phyloP scores from a whole-genome alignment of 2,113 vertebrate species.

The Struthidea cinerea region DNA sequence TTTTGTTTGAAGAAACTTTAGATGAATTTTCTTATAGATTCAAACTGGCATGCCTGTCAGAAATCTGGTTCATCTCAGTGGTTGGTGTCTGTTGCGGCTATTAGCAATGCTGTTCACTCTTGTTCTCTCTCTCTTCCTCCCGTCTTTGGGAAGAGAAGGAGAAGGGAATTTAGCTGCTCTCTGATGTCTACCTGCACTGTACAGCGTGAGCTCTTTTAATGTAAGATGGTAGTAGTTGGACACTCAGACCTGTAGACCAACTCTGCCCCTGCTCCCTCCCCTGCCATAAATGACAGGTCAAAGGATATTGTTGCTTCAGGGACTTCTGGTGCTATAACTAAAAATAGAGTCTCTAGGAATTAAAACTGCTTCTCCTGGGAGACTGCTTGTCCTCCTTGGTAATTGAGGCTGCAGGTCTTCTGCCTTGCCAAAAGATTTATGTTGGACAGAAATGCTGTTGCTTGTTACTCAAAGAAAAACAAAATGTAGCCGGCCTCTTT shows the following conservation, averaged over 20 bases:
- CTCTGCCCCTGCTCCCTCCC: not conserved
- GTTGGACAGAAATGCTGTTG: not conserved
- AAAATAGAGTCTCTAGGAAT: conserved; percentile 53
- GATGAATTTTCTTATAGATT: not conserved
- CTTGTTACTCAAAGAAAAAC: not conserved
- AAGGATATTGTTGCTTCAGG: conserved; percentile 49
- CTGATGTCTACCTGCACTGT: not conserved
- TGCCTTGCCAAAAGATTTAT: not conserved
- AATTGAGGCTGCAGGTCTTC: conserved; percentile 4
- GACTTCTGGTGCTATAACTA: conserved; percentile 33
- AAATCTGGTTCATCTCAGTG: not conserved
- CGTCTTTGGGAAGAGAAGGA: not conserved
- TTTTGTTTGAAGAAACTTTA: not conserved
- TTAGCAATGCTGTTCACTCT: not conserved
- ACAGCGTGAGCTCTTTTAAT: not conserved
- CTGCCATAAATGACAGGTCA: conserved; percentile 36
- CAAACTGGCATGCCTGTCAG: not conserved
- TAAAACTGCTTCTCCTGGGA: conserved; percentile 34
- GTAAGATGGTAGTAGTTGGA: not conserved
- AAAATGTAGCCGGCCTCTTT: not conserved
- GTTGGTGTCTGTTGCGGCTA: not conserved
- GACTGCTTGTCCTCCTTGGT: conserved; percentile 14
- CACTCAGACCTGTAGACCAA: not conserved
- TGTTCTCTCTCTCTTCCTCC: not conserved
- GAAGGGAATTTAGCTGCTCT: not conserved